phyloP scores from a whole-genome alignment of 2,797 vertebrate genomes.

The Gobionotothen gibberifrons region DNA sequence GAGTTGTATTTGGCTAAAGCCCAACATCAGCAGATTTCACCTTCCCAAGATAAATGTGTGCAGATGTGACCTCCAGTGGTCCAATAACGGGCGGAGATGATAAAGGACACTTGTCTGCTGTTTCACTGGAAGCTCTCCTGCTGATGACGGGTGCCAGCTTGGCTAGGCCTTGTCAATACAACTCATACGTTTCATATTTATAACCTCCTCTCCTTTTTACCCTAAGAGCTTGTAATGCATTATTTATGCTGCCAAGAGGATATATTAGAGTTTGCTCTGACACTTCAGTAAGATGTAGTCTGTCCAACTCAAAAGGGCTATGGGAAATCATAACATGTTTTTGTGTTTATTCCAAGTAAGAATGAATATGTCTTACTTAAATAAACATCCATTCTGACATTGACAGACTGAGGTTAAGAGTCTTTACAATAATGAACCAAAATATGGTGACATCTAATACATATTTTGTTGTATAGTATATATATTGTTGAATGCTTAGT shows the following conservation, averaged over 20 bases:
- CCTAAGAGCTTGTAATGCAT: constrained; percentile 76
- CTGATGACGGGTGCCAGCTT: constrained; percentile 72
- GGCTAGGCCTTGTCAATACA: constrained; percentile 76
- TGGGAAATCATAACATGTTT: constrained; percentile 8
- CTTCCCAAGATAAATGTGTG: background rate
- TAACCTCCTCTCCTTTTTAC: constrained; percentile 75
- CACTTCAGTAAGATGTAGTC: constrained; percentile 63
- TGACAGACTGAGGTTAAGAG: too few relatives aligned
- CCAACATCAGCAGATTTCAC: constrained; percentile 15
- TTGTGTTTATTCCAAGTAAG: constrained; percentile 2
- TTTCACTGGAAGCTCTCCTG: constrained; percentile 57
- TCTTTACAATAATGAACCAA: background rate
- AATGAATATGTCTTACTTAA: background rate
- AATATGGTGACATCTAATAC: too few relatives aligned
- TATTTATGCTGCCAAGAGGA: constrained; percentile 77
- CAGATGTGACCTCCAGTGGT: constrained; percentile 35
- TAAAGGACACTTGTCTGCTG: constrained; percentile 69
- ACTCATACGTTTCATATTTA: constrained; percentile 79
- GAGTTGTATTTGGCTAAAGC: constrained; percentile 1
- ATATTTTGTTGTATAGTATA: too few relatives aligned
- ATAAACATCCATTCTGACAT: background rate
- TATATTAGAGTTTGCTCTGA: constrained; percentile 74
- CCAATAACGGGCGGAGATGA: constrained; percentile 39
- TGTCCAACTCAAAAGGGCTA: constrained; percentile 25
- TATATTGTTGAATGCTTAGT: too few relatives aligned